Evolutionary conservation across 1,140 invertebrate species (phyloP), one percentile per base, ranked within the genome.

Genomic region (Pseudomyrmex dendroicus): DNA sequence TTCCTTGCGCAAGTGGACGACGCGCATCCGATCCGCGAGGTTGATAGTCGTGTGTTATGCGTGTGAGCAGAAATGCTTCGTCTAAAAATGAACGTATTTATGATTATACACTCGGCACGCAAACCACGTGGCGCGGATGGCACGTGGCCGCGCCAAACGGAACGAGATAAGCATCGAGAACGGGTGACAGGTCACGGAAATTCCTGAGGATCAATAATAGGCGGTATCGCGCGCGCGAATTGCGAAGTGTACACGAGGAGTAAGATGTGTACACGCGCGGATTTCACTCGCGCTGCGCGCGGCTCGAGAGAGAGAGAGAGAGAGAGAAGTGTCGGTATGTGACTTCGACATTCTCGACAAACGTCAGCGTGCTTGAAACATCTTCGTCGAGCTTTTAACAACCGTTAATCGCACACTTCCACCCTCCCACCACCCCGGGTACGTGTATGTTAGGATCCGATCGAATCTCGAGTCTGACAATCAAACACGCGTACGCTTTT

Each of bases 241-340:
- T 66, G 35, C 35, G 72, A 86, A 73, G 82, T 54, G 84, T 57
- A 85, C 13, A 13, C 15, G 78, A 83, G 80, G 50, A n/a, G n/a
- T n/a, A n/a, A n/a, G n/a, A 52, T 13, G 50, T 52, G 52, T 61
- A 64, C 8, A 20, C 44, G 25, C 44, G 25, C 22, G 63, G 74
- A 86, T 88, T 86, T 72, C 74, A 70, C 48, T 61, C 82, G 35
- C 57, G 50, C 68, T 52, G 13, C 82, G 35, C 57, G 50, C 68
- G 67, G 13, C 46, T 56, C 72, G 50, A 83, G 56, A 44, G 44
- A 73, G 2, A 52, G 76, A 54, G 70, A 78, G 54, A 13, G 12
- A 10, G 12, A 22, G 54, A 50, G 5, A 59, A 17, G 46, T 50
- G 17, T n/a, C 59, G 84, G 70, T 61, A 54, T 67, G 84, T 48